phyloP scores from a whole-genome alignment of 1,140 invertebrate species.

The Saxidomus purpurata region DNA sequence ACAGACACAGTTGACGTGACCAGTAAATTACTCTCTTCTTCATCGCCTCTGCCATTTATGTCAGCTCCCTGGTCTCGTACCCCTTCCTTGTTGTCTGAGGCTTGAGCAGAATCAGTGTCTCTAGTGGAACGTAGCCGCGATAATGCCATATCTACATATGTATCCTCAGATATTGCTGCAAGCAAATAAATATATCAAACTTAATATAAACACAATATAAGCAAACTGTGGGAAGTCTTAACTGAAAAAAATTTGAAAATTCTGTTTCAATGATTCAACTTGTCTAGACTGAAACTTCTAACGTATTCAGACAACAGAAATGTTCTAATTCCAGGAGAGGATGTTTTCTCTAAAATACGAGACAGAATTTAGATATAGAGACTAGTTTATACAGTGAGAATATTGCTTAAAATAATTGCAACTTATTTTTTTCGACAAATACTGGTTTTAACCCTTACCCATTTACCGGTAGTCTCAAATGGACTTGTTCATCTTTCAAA shows the following conservation, averaged over 20 bases:
- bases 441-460: too few species aligned
- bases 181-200: neutral
- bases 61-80: conserved; percentile 3
- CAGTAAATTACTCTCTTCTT: conserved; percentile 71
- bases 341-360: neutral
- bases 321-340: neutral
- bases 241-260: neutral
- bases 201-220: neutral
- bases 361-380: too few species aligned
- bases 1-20: conserved; percentile 82
- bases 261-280: neutral
- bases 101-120: conserved; percentile 41
- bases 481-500: too few species aligned
- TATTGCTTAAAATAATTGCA: too few species aligned
- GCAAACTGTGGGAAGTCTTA: neutral
- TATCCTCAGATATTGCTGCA: conserved; percentile 77
- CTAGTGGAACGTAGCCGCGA: conserved; percentile 58
- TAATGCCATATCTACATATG: conserved; percentile 72
- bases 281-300: neutral
- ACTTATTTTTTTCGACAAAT: too few species aligned
- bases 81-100: conserved; percentile 50
- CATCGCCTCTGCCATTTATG: conserved; percentile 36
- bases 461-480: too few species aligned
- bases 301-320: neutral
- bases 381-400: too few species aligned